Percentiles rank a stretch among this genome's conserved stretches.
Evolutionary conservation across 2,888 invertebrate genomes (phyloP).

Genomic region (Cordilura impudica): DNA sequence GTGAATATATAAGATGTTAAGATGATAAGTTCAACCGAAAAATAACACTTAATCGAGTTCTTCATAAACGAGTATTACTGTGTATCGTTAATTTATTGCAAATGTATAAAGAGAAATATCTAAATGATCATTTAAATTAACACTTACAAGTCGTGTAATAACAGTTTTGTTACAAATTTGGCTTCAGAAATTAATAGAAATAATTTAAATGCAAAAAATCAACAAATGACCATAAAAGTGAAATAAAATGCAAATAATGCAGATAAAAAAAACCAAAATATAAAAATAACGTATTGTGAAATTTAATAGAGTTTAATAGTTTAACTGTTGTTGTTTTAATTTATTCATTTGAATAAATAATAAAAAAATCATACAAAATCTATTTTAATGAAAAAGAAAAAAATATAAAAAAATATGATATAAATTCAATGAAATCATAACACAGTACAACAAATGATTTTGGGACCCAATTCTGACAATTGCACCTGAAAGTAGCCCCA

Average conservation of each 20-base stretch:
- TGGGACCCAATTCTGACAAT: too few relatives aligned
- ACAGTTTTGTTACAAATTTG: conserved; percentile 10
- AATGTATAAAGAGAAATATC: too few relatives aligned
- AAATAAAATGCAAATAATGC: not conserved
- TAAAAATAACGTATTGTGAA: not conserved
- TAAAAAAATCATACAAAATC: conserved; percentile 5
- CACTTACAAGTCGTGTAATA: not conserved
- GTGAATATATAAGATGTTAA: too few relatives aligned
- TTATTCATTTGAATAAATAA: conserved; percentile 1
- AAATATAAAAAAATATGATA: not conserved
- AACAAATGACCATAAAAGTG: conserved; percentile 16
- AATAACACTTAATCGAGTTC: too few relatives aligned
- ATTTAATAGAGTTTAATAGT: conserved; percentile 29
- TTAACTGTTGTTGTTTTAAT: conserved; percentile 28
- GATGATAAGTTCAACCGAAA: too few relatives aligned
- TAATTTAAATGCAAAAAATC: conserved; percentile 10
- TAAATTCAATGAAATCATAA: not conserved
- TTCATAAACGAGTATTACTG: too few relatives aligned
- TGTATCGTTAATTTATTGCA: too few relatives aligned
- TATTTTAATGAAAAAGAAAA: not conserved
- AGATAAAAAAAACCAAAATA: not conserved
- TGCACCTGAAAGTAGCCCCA: too few relatives aligned
- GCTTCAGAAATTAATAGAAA: conserved; percentile 31
- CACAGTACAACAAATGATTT: not conserved
- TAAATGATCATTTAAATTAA: not conserved